phyloP scores from a whole-genome alignment of 2,113 vertebrate genomes.

The Mesembrinibis cayennensis region DNA sequence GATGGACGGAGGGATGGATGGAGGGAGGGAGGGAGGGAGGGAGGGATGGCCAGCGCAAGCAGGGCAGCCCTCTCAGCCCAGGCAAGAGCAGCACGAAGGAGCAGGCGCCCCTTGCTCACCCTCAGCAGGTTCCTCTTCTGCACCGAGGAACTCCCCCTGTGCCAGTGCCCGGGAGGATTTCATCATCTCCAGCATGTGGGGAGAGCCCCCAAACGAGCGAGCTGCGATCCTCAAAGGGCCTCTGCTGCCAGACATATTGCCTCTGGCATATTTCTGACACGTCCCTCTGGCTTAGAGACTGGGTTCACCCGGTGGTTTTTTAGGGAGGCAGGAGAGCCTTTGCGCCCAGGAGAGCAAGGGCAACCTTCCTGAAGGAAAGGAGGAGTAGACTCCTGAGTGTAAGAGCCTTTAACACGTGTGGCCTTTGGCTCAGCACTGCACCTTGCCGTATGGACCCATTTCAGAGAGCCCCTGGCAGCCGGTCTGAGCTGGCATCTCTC shows the following conservation, averaged over 20 bases:
- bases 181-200: background rate
- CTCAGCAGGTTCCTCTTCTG: background rate
- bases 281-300: background rate
- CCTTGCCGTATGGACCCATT: background rate
- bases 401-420: background rate
- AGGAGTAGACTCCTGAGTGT: background rate
- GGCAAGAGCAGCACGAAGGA: fast-evolving
- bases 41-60: no score
- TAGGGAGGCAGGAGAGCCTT: background rate
- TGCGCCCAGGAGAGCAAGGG: background rate
- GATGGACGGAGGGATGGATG: background rate
- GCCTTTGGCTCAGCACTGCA: background rate
- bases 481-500: background rate
- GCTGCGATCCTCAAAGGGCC: background rate
- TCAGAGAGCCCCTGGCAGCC: background rate
- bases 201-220: background rate
- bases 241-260: fast-evolving
- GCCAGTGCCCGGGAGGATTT: background rate
- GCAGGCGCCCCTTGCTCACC: fast-evolving
- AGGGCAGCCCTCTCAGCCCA: background rate
- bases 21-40: no score
- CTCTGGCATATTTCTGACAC: fast-evolving
- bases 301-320: background rate
- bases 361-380: background rate
- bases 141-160: background rate